These are phyloP conservation scores for Pollicipes pollicipes DNA, from an alignment of 1,140 invertebrate genomes.

Conservation along the genomic window DNA sequence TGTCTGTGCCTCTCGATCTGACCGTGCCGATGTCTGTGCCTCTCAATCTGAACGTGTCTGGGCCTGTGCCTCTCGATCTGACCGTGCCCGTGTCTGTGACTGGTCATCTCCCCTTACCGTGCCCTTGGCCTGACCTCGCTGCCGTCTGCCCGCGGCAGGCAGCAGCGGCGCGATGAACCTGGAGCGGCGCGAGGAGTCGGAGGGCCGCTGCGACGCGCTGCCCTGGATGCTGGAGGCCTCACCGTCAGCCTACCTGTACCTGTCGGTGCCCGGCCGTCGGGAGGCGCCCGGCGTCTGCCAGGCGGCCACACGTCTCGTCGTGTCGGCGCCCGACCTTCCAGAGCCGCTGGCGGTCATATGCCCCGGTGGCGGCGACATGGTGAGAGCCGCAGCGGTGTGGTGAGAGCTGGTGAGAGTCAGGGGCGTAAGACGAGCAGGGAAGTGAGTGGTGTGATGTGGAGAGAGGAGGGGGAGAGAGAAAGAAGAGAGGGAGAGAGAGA, in stretches of 20 bases:
- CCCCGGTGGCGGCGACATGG: conserved; percentile 36
- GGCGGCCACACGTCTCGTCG: conserved; percentile 48
- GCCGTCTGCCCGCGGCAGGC: too few species aligned
- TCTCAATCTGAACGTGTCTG: too few species aligned
- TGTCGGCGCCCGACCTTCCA: conserved; percentile 42
- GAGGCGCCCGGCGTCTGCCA: conserved; percentile 31
- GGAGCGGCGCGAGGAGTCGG: conserved; percentile 14
- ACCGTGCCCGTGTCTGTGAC: too few species aligned
- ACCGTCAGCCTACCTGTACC: conserved; percentile 16
- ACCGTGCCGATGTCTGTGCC: too few species aligned
- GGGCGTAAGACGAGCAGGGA: too few species aligned
- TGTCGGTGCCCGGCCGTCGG: conserved; percentile 17
- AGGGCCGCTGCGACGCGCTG: conserved; percentile 17
- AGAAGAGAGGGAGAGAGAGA: not conserved
- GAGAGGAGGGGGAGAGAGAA: not conserved
- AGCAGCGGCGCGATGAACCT: conserved; percentile 17
- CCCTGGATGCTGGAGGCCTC: conserved; percentile 18
- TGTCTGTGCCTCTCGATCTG: too few species aligned
- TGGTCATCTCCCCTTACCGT: too few species aligned
- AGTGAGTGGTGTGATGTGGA: too few species aligned
- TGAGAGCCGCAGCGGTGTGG: too few species aligned
- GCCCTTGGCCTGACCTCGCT: too few species aligned
- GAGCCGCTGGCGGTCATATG: conserved; percentile 32
- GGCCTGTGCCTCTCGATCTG: too few species aligned
- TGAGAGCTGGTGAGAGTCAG: too few species aligned